These are phyloP conservation scores for Aphis craccivora DNA, from an alignment of 1,140 invertebrate genomes.

Conservation along the genomic window DNA sequence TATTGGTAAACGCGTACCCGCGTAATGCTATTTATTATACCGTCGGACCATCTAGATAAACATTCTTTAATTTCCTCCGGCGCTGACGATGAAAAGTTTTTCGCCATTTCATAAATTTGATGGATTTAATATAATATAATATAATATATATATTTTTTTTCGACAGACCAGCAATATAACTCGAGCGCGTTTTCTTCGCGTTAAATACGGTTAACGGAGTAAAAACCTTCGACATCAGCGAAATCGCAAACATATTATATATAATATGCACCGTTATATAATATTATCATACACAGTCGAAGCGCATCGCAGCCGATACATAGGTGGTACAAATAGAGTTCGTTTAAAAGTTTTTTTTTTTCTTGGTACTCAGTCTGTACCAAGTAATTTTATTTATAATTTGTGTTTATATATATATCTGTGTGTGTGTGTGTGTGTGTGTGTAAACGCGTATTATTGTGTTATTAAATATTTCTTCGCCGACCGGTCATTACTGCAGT, in stretches of 20 bases:
- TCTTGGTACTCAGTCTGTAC: background rate
- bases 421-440: no score
- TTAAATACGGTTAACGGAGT: constrained; percentile 19
- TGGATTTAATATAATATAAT: background rate
- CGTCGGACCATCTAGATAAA: constrained; percentile 48
- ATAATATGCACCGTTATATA: background rate
- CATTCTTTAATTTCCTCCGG: constrained; percentile 40
- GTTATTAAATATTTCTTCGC: background rate
- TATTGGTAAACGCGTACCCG: background rate
- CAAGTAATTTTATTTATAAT: background rate
- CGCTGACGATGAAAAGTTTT: constrained; percentile 18
- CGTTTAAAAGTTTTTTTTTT: constrained; percentile 6
- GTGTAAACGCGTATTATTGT: background rate
- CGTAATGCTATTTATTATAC: constrained; percentile 15
- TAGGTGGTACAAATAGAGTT: background rate
- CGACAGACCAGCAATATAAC: constrained; percentile 20
- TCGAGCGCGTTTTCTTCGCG: background rate
- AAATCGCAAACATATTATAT: background rate
- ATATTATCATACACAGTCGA: background rate
- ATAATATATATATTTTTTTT: background rate
- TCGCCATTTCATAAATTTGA: constrained; percentile 2
- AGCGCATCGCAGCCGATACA: background rate
- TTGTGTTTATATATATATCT: background rate
- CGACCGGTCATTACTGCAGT: background rate
- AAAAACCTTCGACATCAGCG: constrained; percentile 24